phyloP scores from a whole-genome alignment of 1,140 invertebrate genomes.

The Myzus persicae region DNA sequence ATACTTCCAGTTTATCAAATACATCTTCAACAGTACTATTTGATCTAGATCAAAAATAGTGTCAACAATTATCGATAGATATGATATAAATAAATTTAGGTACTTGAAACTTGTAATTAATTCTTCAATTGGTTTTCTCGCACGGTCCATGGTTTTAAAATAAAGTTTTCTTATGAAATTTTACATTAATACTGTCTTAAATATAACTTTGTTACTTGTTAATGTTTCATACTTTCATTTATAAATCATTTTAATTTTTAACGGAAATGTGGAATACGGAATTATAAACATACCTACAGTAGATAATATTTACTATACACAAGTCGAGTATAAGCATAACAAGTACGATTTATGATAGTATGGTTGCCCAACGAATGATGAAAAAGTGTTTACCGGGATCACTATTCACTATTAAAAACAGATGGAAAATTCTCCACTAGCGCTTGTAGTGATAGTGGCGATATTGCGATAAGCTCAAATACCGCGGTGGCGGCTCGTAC shows the following conservation, averaged over 20 bases:
- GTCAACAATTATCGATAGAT: background rate
- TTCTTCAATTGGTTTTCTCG: slow-evolving; percentile 43
- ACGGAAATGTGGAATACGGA: slow-evolving; percentile 12
- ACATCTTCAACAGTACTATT: slow-evolving; percentile 42
- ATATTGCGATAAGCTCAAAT: too few species aligned
- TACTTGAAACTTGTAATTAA: slow-evolving; percentile 38
- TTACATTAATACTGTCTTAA: background rate
- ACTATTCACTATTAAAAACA: too few species aligned
- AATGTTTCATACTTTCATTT: background rate
- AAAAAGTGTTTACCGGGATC: too few species aligned
- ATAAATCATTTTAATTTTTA: slow-evolving; percentile 35
- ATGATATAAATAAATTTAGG: background rate
- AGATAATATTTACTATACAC: background rate
- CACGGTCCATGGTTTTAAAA: background rate
- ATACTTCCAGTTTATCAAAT: slow-evolving; percentile 44
- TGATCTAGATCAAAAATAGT: background rate
- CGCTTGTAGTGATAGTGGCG: too few species aligned
- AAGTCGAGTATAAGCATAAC: too few species aligned
- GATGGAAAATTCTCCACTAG: too few species aligned
- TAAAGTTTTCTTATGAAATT: background rate
- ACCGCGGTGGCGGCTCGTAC: too few species aligned
- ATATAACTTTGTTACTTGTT: background rate
- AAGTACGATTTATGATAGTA: too few species aligned
- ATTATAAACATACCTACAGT: too few species aligned
- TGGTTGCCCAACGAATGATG: too few species aligned